These are phyloP conservation scores for Dromococcyx pavoninus DNA, from an alignment of 2,797 vertebrate species.

Conservation along the genomic window DNA sequence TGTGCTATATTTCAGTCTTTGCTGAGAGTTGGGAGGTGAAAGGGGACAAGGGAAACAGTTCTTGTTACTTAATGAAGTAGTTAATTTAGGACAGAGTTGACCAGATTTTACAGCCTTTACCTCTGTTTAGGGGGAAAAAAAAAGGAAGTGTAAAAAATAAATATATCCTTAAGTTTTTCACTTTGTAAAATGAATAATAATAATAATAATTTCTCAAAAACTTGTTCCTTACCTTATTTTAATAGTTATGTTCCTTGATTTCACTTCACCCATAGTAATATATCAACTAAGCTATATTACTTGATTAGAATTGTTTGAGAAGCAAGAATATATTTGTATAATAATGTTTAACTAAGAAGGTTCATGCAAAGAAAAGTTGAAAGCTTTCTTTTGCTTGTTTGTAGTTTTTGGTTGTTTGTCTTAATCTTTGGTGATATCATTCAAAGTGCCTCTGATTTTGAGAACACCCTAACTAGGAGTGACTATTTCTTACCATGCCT, in stretches of 20 bases:
- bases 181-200: neutral
- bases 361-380: neutral
- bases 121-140: neutral
- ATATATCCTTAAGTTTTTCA: neutral
- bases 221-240: neutral
- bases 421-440: neutral
- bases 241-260: neutral
- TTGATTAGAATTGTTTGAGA: neutral
- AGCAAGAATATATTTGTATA: neutral
- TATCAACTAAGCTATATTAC: neutral
- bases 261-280: neutral
- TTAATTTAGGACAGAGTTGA: neutral
- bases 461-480: neutral
- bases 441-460: neutral
- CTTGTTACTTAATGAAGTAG: neutral
- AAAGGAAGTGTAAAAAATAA: neutral
- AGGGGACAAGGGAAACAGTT: neutral
- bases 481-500: neutral
- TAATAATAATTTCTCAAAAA: neutral
- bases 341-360: neutral
- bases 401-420: fast-evolving
- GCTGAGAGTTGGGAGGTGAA: neutral
- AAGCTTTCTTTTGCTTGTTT: neutral
- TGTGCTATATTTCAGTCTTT: neutral
- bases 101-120: neutral